Conservation (phyloP, 2,113 vertebrate species). For the Epinephelus cyanopodus region DNA sequence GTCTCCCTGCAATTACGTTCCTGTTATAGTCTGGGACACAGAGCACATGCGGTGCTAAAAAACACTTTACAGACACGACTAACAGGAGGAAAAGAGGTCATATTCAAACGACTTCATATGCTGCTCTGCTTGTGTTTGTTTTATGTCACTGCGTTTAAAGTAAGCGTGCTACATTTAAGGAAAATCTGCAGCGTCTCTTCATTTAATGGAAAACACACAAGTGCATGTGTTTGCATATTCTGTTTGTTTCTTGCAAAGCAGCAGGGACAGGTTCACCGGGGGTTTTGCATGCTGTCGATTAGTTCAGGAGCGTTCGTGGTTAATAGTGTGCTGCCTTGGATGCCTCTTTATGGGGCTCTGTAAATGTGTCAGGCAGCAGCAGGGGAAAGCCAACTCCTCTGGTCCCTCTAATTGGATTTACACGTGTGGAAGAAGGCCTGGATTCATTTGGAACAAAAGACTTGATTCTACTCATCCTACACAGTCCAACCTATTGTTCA, state of each 20-base stretch:
- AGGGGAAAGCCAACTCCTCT: constrained; percentile 58
- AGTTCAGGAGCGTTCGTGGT: constrained; percentile 26
- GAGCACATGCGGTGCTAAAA: background rate
- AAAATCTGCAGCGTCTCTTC: constrained; percentile 2
- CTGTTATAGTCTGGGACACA: background rate
- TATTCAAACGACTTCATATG: constrained; percentile 5
- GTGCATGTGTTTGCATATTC: constrained; percentile 35
- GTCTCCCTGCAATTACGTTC: background rate
- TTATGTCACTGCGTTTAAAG: background rate
- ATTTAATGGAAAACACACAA: constrained; percentile 15
- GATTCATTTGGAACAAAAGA: constrained; percentile 54
- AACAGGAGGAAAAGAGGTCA: constrained; percentile 31
- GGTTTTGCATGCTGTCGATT: constrained; percentile 26
- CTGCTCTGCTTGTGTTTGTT: constrained; percentile 16
- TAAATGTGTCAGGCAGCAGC: constrained; percentile 69
- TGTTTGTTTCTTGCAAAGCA: constrained; percentile 20
- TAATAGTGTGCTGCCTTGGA: constrained; percentile 43
- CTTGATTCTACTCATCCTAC: constrained; percentile 37
- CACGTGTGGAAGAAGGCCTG: constrained; percentile 57
- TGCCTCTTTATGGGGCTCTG: constrained; percentile 37
- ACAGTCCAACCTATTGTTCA: constrained; percentile 21
- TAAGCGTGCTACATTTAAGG: background rate
- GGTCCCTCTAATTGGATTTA: constrained; percentile 70
- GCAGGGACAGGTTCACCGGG: background rate
- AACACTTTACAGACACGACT: constrained; percentile 5